phyloP scores from a whole-genome alignment of 2,888 invertebrate genomes.

The Aspidiotus destructor region DNA sequence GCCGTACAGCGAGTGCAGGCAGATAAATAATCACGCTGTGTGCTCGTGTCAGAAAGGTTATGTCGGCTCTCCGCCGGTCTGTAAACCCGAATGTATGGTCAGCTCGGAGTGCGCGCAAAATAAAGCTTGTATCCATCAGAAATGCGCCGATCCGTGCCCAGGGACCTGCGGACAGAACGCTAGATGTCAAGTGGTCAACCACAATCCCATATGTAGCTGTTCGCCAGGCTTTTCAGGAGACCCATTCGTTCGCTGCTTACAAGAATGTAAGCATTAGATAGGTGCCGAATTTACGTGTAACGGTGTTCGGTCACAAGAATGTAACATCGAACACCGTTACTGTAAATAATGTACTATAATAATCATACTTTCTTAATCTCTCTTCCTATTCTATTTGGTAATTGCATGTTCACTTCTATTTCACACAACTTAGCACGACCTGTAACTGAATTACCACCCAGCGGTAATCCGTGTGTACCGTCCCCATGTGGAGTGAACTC shows the following conservation, averaged over 20 bases:
- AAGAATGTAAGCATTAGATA: slow-evolving; percentile 39
- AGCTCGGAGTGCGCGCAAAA: slow-evolving; percentile 67
- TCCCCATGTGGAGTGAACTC: slow-evolving; percentile 55
- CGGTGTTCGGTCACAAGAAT: neutral
- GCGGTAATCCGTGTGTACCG: slow-evolving; percentile 62
- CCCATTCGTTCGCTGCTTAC: slow-evolving; percentile 49
- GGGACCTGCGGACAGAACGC: slow-evolving; percentile 68
- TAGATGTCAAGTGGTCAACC: slow-evolving; percentile 66
- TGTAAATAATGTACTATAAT: no score
- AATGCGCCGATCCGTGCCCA: slow-evolving; percentile 66
- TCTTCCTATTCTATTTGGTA: neutral
- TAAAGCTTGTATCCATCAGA: slow-evolving; percentile 65
- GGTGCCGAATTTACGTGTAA: neutral
- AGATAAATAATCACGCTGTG: slow-evolving; percentile 59
- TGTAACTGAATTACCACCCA: slow-evolving; percentile 40
- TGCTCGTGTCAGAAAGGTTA: slow-evolving; percentile 65
- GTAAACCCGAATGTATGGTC: slow-evolving; percentile 66
- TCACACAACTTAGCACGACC: slow-evolving; percentile 31
- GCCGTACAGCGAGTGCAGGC: slow-evolving; percentile 64
- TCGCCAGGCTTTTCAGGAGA: slow-evolving; percentile 48
- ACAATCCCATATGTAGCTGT: slow-evolving; percentile 61
- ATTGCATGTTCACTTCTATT: slow-evolving; percentile 10
- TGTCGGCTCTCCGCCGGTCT: slow-evolving; percentile 64
- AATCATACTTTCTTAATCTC: slow-evolving; percentile 5
- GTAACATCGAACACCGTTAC: no score